A percentile compares a stretch with the other conserved stretches of the same genome.
Evolutionary conservation across 2,797 vertebrate species (phyloP).

Genomic region (Tamandua tetradactyla): DNA sequence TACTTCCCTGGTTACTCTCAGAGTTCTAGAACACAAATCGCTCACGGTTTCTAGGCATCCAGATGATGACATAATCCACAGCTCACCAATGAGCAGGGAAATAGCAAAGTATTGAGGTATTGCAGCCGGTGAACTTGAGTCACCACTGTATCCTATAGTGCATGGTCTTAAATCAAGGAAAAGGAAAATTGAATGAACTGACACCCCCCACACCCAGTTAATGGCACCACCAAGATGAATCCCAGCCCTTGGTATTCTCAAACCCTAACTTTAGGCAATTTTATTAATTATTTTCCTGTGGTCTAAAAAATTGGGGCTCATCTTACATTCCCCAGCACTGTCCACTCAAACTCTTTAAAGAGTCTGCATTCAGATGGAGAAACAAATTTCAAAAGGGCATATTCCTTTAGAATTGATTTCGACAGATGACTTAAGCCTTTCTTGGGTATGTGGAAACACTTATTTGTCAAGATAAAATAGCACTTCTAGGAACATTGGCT

Average conservation of each 20-base stretch:
- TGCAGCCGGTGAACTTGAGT: neutral
- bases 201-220: neutral
- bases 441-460: constrained; percentile 51
- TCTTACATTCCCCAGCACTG: neutral
- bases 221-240: neutral
- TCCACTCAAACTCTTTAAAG: neutral
- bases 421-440: neutral
- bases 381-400: constrained; percentile 2
- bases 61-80: neutral
- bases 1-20: neutral
- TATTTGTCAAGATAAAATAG: constrained; percentile 66
- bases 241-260: neutral
- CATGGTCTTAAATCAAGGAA: neutral
- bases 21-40: neutral
- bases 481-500: constrained; percentile 55
- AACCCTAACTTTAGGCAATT: neutral
- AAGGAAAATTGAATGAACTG: neutral
- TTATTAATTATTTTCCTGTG: neutral
- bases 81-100: neutral
- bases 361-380: neutral
- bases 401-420: constrained; percentile 49
- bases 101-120: neutral
- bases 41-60: neutral
- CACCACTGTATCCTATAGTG: neutral
- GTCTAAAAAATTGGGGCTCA: neutral